Evolutionary conservation across 2,888 invertebrate genomes (phyloP).

Genomic region (Germaria angustata): DNA sequence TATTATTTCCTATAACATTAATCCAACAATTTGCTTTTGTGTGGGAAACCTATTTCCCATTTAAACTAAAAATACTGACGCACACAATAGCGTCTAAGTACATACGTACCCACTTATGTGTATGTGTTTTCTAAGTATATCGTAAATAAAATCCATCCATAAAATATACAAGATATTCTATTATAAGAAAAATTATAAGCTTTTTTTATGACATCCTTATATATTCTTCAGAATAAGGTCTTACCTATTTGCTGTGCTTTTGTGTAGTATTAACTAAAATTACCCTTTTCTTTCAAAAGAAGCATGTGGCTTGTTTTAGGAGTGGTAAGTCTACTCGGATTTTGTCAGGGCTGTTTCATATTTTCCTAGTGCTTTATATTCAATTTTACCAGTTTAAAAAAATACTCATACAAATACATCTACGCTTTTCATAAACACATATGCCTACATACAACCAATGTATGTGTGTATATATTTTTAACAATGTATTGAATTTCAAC

Average conservation of each 20-base stretch:
- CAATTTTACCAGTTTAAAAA: background rate
- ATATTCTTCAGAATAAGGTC: background rate
- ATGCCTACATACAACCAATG: background rate
- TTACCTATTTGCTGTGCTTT: conserved; percentile 9
- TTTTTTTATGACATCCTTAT: background rate
- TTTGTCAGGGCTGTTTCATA: conserved; percentile 17
- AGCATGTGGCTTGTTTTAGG: background rate
- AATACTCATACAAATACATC: background rate
- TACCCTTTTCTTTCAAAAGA: conserved; percentile 17
- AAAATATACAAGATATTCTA: conserved; percentile 31
- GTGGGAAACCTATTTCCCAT: background rate
- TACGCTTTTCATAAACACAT: background rate
- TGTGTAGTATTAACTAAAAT: conserved; percentile 11
- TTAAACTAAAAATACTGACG: background rate
- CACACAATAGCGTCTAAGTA: background rate
- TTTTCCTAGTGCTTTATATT: background rate
- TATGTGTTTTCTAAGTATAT: background rate
- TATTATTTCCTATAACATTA: background rate
- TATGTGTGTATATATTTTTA: no score
- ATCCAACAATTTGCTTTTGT: conserved; percentile 2
- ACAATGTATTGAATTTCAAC: conserved; percentile 64
- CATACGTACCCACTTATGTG: background rate
- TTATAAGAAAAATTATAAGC: conserved; percentile 48
- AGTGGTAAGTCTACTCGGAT: conserved; percentile 11
- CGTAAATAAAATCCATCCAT: conserved; percentile 11